Evolutionary conservation across 2,797 vertebrate species (phyloP).

Genomic region (Cottoperca gobio): DNA sequence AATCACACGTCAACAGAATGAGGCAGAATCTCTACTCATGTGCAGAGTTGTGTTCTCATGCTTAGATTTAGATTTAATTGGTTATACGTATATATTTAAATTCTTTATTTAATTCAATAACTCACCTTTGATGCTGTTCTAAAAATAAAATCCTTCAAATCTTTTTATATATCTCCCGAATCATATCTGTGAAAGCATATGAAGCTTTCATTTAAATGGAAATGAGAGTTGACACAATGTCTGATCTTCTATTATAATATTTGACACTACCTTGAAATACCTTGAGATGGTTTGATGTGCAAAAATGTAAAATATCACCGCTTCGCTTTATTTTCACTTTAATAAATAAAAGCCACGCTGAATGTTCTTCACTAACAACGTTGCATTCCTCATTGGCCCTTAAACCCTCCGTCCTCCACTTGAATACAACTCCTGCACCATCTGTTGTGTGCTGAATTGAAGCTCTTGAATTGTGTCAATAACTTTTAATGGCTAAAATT

Average conservation of each 20-base stretch:
- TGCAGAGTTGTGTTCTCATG: too few species aligned
- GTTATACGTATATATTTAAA: too few species aligned
- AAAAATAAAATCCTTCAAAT: too few species aligned
- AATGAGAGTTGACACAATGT: too few species aligned
- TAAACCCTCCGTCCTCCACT: not conserved
- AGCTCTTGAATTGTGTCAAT: constrained; percentile 48
- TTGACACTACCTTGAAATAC: not conserved
- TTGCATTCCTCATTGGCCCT: not conserved
- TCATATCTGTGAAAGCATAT: too few species aligned
- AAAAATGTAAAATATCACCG: not conserved
- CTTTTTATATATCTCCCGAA: too few species aligned
- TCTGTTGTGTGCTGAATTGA: constrained; percentile 49
- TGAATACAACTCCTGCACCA: constrained; percentile 43
- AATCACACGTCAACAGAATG: not conserved
- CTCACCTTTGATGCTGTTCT: too few species aligned
- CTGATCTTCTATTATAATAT: too few species aligned
- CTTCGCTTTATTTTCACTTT: not conserved
- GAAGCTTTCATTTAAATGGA: too few species aligned
- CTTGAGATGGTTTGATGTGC: not conserved
- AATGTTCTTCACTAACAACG: not conserved
- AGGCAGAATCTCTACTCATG: not conserved
- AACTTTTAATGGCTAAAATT: constrained; percentile 74
- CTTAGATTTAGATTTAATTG: too few species aligned
- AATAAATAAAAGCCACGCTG: not conserved
- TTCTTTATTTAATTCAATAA: too few species aligned